A percentile compares a stretch with the other conserved stretches of the same genome.
Conservation (phyloP, 2,797 vertebrate species). For the Pachyuromys duprasi region DNA sequence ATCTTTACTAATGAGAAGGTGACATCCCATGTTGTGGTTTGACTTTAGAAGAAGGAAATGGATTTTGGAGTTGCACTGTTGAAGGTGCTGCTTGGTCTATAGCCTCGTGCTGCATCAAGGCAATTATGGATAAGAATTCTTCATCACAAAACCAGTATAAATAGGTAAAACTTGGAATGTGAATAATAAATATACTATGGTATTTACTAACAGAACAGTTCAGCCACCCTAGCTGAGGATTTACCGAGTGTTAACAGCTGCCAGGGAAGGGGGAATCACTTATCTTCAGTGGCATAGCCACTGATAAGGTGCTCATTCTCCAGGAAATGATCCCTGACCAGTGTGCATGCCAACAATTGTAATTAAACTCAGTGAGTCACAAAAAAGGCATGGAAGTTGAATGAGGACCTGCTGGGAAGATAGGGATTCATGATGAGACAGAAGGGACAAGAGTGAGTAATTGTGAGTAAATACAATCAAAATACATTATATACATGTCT, state of each 20-base stretch:
- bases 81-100: constrained; percentile 8
- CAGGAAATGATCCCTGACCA: background rate
- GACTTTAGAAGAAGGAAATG: constrained; percentile 40
- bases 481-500: background rate
- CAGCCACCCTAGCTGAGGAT: background rate
- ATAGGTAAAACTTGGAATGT: background rate
- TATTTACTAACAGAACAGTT: background rate
- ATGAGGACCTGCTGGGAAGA: background rate
- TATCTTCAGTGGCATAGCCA: background rate
- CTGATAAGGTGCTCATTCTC: background rate
- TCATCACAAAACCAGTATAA: constrained; percentile 26
- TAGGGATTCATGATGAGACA: background rate
- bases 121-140: background rate
- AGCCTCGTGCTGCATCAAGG: constrained; percentile 24
- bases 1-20: constrained; percentile 53
- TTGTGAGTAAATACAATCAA: background rate
- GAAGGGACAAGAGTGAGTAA: background rate
- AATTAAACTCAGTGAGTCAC: background rate
- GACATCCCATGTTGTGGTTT: constrained; percentile 26
- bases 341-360: background rate
- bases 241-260: background rate
- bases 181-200: background rate
- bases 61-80: constrained; percentile 7
- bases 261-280: background rate
- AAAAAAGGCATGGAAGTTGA: background rate